A percentile compares a stretch with the other conserved stretches of the same genome.
Conservation (phyloP, 1,140 invertebrate species). For the Phocides pigmalion region DNA sequence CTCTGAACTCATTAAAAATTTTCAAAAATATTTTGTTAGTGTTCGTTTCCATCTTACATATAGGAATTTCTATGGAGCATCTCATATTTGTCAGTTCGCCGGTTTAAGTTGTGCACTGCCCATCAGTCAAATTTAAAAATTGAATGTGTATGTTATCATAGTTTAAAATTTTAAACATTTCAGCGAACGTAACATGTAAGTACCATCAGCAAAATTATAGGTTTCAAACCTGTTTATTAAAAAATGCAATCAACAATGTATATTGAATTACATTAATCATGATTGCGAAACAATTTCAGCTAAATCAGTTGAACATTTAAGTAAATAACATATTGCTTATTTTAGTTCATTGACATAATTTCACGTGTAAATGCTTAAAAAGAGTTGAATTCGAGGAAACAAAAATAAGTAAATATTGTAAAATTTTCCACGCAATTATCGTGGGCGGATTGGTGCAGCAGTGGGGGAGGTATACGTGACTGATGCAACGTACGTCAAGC, state of each 20-base stretch:
- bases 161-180: no score
- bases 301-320: background rate
- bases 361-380: background rate
- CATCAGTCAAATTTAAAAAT: no score
- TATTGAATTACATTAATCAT: background rate
- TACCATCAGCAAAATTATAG: background rate
- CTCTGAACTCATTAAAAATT: no score
- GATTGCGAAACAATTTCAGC: conserved; percentile 2
- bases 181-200: no score
- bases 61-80: no score
- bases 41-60: no score
- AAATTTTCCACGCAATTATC: conserved; percentile 2
- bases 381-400: background rate
- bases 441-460: conserved; percentile 22
- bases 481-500: conserved; percentile 40
- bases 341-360: conserved; percentile 8
- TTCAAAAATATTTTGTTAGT: no score
- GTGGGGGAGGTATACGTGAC: conserved; percentile 50
- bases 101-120: no score
- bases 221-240: background rate
- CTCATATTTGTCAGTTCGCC: no score
- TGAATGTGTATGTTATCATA: no score
- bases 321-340: conserved; percentile 7
- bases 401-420: background rate
- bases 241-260: background rate